phyloP scores from a whole-genome alignment of 2,113 vertebrate genomes.

The Limnothrissa miodon region DNA sequence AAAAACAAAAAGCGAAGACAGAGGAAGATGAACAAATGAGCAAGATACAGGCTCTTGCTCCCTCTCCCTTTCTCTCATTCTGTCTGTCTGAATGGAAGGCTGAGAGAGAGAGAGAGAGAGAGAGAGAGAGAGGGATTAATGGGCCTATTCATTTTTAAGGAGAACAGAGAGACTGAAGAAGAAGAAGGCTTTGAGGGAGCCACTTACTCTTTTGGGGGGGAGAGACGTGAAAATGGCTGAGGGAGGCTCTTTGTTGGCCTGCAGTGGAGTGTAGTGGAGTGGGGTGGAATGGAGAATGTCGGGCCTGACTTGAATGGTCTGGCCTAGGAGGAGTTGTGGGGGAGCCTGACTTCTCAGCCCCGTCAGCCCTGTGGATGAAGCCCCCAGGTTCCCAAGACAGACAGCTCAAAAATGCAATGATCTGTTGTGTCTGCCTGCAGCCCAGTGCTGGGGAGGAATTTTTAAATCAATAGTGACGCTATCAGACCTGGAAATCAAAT shows the following conservation, averaged over 20 bases:
- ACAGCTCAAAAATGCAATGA: constrained; percentile 75
- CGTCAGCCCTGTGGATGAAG: constrained; percentile 59
- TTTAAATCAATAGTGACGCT: constrained; percentile 80
- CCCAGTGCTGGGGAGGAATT: constrained; percentile 63
- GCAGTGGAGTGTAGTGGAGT: constrained; percentile 9
- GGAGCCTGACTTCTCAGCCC: constrained; percentile 54
- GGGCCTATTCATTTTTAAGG: constrained; percentile 36
- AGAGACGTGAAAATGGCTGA: constrained; percentile 21
- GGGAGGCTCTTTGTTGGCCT: constrained; percentile 48
- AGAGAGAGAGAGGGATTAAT: constrained; percentile 33
- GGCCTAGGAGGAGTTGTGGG: constrained; percentile 20
- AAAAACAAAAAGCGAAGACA: not conserved
- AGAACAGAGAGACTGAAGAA: constrained; percentile 22
- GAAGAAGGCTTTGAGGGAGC: constrained; percentile 8
- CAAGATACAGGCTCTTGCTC: constrained; percentile 1
- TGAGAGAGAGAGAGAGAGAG: constrained; percentile 16
- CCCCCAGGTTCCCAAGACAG: constrained; percentile 72
- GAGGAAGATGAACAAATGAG: constrained; percentile 27
- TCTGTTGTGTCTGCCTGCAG: constrained; percentile 74
- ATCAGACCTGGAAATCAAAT: constrained; percentile 85
- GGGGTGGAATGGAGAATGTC: not conserved
- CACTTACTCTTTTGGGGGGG: not conserved
- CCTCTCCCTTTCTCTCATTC: not conserved
- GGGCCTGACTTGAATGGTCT: not conserved
- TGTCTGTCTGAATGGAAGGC: constrained; percentile 21